phyloP scores from a whole-genome alignment of 2,888 invertebrate genomes.

The Macrosiphum euphorbiae region DNA sequence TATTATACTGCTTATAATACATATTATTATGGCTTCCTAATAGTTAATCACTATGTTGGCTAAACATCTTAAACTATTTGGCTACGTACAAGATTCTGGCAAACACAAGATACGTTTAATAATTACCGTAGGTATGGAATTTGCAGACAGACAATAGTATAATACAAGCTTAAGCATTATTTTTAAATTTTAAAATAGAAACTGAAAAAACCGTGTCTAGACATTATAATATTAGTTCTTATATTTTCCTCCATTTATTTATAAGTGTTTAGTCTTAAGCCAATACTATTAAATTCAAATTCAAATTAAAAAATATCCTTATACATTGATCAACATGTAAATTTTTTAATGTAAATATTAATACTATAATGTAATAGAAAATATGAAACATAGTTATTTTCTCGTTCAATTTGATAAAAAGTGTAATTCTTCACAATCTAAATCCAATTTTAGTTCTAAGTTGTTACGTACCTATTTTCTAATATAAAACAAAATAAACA shows the following conservation, averaged over 20 bases:
- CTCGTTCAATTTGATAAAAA: background rate
- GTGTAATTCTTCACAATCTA: background rate
- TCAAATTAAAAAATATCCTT: background rate
- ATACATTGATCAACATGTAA: background rate
- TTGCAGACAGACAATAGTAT: background rate
- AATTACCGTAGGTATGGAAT: background rate
- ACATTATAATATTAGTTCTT: background rate
- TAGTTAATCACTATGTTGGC: slow-evolving; percentile 31
- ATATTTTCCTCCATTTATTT: background rate
- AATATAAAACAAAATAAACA: background rate
- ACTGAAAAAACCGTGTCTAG: background rate
- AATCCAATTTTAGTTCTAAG: background rate
- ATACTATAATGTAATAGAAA: background rate
- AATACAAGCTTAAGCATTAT: background rate
- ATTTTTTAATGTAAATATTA: background rate
- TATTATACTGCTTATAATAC: background rate
- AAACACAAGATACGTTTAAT: slow-evolving; percentile 24
- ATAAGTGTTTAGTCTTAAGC: background rate
- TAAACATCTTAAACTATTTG: slow-evolving; percentile 35
- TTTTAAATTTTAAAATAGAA: slow-evolving; percentile 44
- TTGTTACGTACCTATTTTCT: background rate
- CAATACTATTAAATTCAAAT: background rate
- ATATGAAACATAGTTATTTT: background rate
- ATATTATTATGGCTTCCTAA: background rate
- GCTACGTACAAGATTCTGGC: slow-evolving; percentile 17